These are phyloP conservation scores for Helicoverpa zea DNA, from an alignment of 1,140 invertebrate genomes.

Conservation along the genomic window DNA sequence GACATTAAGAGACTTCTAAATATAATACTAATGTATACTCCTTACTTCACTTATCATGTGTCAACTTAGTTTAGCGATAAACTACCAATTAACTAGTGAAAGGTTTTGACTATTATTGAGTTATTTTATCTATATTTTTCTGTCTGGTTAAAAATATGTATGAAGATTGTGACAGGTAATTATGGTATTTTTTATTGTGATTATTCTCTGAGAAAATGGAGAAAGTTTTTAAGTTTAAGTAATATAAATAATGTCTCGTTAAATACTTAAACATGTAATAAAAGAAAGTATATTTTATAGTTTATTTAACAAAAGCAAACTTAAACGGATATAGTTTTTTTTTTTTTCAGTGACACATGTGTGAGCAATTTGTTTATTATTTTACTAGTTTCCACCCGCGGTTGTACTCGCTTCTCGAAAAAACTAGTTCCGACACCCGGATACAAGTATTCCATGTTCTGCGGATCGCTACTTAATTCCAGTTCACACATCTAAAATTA, in stretches of 20 bases:
- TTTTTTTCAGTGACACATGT: no score
- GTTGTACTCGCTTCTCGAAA: no score
- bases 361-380: no score
- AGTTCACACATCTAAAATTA: no score
- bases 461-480: no score
- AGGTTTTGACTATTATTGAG: constrained; percentile 4
- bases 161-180: background rate
- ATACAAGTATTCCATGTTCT: no score
- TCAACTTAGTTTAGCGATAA: constrained; percentile 14
- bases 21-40: background rate
- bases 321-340: no score
- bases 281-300: no score
- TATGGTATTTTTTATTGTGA: background rate
- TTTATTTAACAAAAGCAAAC: no score
- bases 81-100: background rate
- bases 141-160: background rate
- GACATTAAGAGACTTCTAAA: constrained; percentile 13
- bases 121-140: background rate
- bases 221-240: background rate
- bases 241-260: background rate
- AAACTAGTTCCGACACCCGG: no score
- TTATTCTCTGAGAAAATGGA: background rate
- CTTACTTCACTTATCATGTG: background rate
- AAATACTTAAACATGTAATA: no score
- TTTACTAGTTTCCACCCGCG: no score